These are phyloP conservation scores for Platycercus adscitus DNA, from an alignment of 2,113 vertebrate genomes.

Conservation along the genomic window DNA sequence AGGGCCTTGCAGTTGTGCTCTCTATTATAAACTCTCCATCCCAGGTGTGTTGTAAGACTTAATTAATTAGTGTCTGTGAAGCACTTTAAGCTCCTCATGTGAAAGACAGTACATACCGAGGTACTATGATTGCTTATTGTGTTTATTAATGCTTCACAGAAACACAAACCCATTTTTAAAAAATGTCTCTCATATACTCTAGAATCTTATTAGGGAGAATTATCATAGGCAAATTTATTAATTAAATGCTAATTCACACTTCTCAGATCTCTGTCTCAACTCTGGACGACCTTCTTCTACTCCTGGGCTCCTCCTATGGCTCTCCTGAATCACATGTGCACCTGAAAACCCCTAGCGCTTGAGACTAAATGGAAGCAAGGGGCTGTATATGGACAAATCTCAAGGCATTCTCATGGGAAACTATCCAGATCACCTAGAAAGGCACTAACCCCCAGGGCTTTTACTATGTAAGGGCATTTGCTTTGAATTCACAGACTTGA, in stretches of 20 bases:
- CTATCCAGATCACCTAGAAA: background rate
- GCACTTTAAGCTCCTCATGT: background rate
- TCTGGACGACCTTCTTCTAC: background rate
- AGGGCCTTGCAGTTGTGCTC: background rate
- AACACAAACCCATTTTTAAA: background rate
- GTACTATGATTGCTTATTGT: background rate
- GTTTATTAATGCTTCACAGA: background rate
- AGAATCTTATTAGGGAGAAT: background rate
- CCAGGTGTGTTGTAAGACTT: conserved; percentile 32
- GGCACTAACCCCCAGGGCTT: accelerated
- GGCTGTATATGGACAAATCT: background rate
- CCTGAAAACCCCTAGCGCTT: background rate
- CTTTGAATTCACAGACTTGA: background rate
- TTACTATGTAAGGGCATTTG: background rate
- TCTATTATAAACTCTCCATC: conserved; percentile 10
- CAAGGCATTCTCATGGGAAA: background rate
- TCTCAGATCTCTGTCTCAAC: background rate
- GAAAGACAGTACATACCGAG: background rate
- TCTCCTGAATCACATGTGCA: background rate
- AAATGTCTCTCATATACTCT: background rate
- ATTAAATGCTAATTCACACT: background rate
- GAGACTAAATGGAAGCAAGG: background rate
- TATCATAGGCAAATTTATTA: background rate
- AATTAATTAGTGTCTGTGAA: conserved; percentile 33
- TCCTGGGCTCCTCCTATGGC: background rate